These are phyloP conservation scores for Drosophila parabipectinata DNA, from an alignment of 1,140 invertebrate species.

Conservation along the genomic window DNA sequence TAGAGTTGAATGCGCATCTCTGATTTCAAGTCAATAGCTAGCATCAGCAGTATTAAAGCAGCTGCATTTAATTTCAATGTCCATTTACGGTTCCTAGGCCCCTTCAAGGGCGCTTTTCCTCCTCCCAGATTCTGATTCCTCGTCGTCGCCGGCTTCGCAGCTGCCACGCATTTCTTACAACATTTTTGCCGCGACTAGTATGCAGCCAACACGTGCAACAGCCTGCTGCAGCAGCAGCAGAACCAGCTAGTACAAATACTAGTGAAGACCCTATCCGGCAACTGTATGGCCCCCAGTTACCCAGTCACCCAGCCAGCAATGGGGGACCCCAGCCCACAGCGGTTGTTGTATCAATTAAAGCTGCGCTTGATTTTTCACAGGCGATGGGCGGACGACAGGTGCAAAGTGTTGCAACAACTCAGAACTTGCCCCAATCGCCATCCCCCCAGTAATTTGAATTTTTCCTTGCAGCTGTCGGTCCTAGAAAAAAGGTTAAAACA, in stretches of 20 bases:
- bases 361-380: slow-evolving; percentile 79
- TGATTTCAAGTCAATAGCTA: slow-evolving; percentile 16
- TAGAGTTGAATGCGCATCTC: slow-evolving; percentile 9
- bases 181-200: slow-evolving; percentile 79
- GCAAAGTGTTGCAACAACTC: slow-evolving; percentile 75
- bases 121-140: slow-evolving; percentile 10
- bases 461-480: slow-evolving; percentile 61
- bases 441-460: slow-evolving; percentile 69
- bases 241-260: slow-evolving; percentile 9
- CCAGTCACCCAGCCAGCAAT: neutral
- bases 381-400: slow-evolving; percentile 76
- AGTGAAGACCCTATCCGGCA: neutral
- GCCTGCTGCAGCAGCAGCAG: neutral
- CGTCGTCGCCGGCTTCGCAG: slow-evolving; percentile 29
- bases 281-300: neutral
- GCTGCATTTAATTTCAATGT: slow-evolving; percentile 82
- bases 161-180: slow-evolving; percentile 78
- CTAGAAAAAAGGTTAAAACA: neutral
- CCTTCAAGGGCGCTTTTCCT: slow-evolving; percentile 52
- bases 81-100: slow-evolving; percentile 63
- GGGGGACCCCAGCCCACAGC: slow-evolving; percentile 29
- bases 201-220: slow-evolving; percentile 60
- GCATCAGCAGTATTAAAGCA: slow-evolving; percentile 72
- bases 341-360: slow-evolving; percentile 76
- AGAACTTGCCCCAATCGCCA: slow-evolving; percentile 37